These are phyloP conservation scores for Pyxicephalus adspersus DNA, from an alignment of 2,113 vertebrate species.

Conservation along the genomic window DNA sequence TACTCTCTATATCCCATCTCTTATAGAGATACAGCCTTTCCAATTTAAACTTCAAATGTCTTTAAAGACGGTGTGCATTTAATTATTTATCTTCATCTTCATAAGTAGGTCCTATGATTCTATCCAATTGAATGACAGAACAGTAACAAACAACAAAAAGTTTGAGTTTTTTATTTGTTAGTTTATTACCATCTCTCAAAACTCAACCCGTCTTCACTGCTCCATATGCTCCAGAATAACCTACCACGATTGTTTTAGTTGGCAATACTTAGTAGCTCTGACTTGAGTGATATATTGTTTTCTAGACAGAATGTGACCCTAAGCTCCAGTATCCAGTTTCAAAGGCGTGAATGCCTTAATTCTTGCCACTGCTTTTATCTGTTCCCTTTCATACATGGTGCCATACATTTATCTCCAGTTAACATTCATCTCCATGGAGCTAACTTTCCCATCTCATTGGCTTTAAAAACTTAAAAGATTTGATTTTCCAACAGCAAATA, in stretches of 20 bases:
- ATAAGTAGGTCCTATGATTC: no score
- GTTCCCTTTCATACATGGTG: slow-evolving; percentile 56
- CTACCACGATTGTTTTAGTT: slow-evolving; percentile 25
- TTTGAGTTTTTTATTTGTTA: background rate
- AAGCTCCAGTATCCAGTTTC: slow-evolving; percentile 19
- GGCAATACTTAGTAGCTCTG: slow-evolving; percentile 7
- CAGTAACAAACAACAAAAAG: no score
- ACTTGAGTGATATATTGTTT: slow-evolving; percentile 36
- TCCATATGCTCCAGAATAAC: slow-evolving; percentile 2
- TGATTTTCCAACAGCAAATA: no score
- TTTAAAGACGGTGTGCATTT: no score
- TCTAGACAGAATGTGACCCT: slow-evolving; percentile 11
- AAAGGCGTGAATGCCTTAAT: slow-evolving; percentile 11
- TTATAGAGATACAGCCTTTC: no score
- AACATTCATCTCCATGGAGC: background rate
- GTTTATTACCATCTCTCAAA: background rate
- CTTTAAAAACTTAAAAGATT: no score
- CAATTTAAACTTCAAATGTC: no score
- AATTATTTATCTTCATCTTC: no score
- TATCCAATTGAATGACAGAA: no score
- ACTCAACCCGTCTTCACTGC: background rate
- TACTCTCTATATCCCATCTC: no score
- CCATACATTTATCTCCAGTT: slow-evolving; percentile 5
- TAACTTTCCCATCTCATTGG: no score
- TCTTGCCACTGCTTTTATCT: slow-evolving; percentile 14